Evolutionary conservation across 2,888 invertebrate species (phyloP), one percentile per base, ranked within the genome.

Genomic region (Linnaemya tessellans): DNA sequence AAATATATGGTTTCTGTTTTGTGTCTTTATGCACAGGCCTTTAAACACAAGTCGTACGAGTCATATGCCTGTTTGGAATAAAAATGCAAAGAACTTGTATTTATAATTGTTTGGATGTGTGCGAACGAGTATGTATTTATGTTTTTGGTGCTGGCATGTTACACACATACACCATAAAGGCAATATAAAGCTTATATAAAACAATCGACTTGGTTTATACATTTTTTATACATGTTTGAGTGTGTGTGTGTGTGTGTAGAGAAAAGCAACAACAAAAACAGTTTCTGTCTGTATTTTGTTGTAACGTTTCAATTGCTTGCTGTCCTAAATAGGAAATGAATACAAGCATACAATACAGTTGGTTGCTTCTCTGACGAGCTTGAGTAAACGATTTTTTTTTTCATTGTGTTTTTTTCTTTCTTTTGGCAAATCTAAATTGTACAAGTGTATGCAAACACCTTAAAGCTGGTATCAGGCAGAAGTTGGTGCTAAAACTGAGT

Each of bases 231-330:
- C 5, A 5, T 30, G 30, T 30, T 3, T 30, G 30, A 3, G 30
- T 30, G 30, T 30, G 30, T 30, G 30, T 30, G 30, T 30, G 30
- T 30, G 30, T 30, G 25, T 3, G 15, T 11, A 41, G 54, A 70
- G n/a, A 5, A 22, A 38, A 51, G 11, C 51, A 51, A 51, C 25
- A 30, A 54, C n/a, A 60, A 71, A n/a, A 71, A 22, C 41, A 43
- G 11, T 43, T 13, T 9, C 18, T 49, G 51, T 22, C 60, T 74
- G 58, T 46, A 41, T 70, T 78, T 68, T 62, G 43, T 64, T 78
- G 58, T 67, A 67, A 85, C 79, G 49, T 71, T 85, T 82, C 82
- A 85, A 82, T 82, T 85, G 85, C 74, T 82, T 74, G 73, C 62
- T 81, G 78, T 73, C 74, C 85, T 54, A 84, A 85, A 85, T 71